A percentile compares a stretch with the other conserved stretches of the same genome.
phyloP scores from a whole-genome alignment of 2,113 vertebrate species.

The Hemiprocne comata region DNA sequence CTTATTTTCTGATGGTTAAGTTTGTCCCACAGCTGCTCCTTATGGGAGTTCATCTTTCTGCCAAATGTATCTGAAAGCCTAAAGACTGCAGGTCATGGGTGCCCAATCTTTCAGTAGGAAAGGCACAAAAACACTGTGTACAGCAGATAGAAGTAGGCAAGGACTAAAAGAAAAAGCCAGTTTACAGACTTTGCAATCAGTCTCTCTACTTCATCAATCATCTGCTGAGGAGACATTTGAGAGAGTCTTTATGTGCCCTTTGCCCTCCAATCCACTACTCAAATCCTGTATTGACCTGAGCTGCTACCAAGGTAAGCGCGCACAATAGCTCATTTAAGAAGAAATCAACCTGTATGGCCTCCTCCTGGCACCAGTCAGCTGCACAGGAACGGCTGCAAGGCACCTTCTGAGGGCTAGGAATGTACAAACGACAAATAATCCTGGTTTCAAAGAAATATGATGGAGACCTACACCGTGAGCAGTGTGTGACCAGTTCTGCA shows the following conservation, averaged over 20 bases:
- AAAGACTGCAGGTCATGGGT: not conserved
- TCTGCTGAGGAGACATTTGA: not conserved
- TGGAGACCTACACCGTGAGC: rapidly evolving
- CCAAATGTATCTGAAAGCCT: not conserved
- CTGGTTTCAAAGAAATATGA: not conserved
- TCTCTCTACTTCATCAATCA: slow-evolving; percentile 27
- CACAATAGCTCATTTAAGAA: not conserved
- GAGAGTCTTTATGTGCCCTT: not conserved
- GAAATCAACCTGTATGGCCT: not conserved
- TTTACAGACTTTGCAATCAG: slow-evolving; percentile 9
- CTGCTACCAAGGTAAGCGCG: not conserved
- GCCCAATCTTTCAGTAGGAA: not conserved
- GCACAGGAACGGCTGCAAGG: not conserved
- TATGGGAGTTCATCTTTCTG: not conserved
- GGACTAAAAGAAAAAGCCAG: not conserved
- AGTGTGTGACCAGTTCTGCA: not conserved
- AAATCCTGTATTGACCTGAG: not conserved
- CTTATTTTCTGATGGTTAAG: not conserved
- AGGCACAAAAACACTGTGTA: not conserved
- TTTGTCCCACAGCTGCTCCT: not conserved
- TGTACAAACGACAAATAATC: not conserved
- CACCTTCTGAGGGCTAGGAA: not conserved
- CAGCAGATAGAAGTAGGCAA: not conserved
- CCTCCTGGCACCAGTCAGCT: not conserved
- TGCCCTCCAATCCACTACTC: not conserved